Evolutionary conservation across 2,888 invertebrate genomes (phyloP).

Genomic region (Platycheirus albimanus): DNA sequence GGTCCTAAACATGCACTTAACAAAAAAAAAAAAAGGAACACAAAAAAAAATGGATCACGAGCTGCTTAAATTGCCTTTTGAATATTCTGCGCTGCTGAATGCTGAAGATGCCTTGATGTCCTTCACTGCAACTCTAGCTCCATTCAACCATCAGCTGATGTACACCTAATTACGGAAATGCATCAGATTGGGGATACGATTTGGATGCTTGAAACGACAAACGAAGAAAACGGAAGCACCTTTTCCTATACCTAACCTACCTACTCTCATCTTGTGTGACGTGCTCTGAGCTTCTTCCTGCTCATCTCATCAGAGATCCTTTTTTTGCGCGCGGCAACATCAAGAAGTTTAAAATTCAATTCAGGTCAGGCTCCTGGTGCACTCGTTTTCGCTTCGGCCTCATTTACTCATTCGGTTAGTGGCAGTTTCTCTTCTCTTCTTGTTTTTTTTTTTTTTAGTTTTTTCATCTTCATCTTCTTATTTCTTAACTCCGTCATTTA

Average conservation of each 20-base stretch:
- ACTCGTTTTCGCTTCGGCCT: slow-evolving; percentile 34
- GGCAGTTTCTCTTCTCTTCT: slow-evolving; percentile 1
- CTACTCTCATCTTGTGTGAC: slow-evolving; percentile 12
- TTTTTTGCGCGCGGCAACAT: slow-evolving; percentile 16
- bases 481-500: slow-evolving; percentile 39
- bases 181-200: slow-evolving; percentile 59
- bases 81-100: slow-evolving; percentile 18
- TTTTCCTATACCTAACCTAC: too few relatives aligned
- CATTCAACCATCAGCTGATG: slow-evolving; percentile 40
- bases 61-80: slow-evolving; percentile 20
- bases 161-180: slow-evolving; percentile 66
- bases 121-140: slow-evolving; percentile 11
- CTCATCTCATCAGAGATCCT: slow-evolving; percentile 20
- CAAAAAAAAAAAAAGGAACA: neutral
- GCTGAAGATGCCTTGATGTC: slow-evolving; percentile 37
- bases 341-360: slow-evolving; percentile 70
- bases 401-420: slow-evolving; percentile 35
- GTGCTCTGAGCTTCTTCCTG: slow-evolving; percentile 8
- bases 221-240: slow-evolving; percentile 49
- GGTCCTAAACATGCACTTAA: neutral
- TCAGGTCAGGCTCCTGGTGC: slow-evolving; percentile 60
- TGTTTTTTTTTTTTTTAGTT: neutral
- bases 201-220: slow-evolving; percentile 48
- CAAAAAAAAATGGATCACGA: slow-evolving; percentile 1
- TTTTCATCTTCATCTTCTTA: too few relatives aligned